Conservation (phyloP, 2,797 vertebrate species). For the Borostomias antarcticus region DNA sequence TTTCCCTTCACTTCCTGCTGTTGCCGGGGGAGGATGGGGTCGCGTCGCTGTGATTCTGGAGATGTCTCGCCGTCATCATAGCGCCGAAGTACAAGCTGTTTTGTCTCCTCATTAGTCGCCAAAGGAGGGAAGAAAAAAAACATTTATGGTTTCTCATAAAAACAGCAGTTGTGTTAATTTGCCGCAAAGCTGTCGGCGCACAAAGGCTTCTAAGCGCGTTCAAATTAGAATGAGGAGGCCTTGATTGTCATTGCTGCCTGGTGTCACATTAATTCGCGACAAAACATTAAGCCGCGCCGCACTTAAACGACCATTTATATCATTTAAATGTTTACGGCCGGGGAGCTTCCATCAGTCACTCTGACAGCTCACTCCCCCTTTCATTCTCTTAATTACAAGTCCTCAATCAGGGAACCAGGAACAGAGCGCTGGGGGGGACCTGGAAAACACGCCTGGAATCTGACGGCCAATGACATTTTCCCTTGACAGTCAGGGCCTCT, state of each 20-base stretch:
- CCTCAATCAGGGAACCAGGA: slow-evolving; percentile 79
- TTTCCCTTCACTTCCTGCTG: slow-evolving; percentile 55
- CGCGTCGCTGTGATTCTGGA: slow-evolving; percentile 41
- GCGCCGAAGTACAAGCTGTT: slow-evolving; percentile 74
- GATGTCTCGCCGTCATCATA: slow-evolving; percentile 52
- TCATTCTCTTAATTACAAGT: slow-evolving; percentile 98
- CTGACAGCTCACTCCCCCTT: slow-evolving; percentile 99
- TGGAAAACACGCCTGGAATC: slow-evolving; percentile 1
- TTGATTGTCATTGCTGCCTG: slow-evolving; percentile 98
- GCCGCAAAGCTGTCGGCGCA: slow-evolving; percentile 86
- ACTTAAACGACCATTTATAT: slow-evolving; percentile 99
- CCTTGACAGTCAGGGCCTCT: slow-evolving; percentile 12
- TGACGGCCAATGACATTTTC: neutral
- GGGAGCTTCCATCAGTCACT: slow-evolving; percentile 91
- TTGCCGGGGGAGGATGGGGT: slow-evolving; percentile 44
- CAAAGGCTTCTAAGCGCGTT: slow-evolving; percentile 97
- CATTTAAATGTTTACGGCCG: slow-evolving; percentile 98
- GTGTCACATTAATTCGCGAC: slow-evolving; percentile 99
- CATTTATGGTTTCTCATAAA: slow-evolving; percentile 94
- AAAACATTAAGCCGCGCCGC: slow-evolving; percentile 95
- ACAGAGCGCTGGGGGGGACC: neutral
- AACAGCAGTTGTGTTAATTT: slow-evolving; percentile 98
- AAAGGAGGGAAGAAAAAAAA: slow-evolving; percentile 71
- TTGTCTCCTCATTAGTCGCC: slow-evolving; percentile 87
- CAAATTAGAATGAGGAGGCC: slow-evolving; percentile 97